Conservation (phyloP, 2,888 invertebrate genomes). For the Leptothorax acervorum region DNA sequence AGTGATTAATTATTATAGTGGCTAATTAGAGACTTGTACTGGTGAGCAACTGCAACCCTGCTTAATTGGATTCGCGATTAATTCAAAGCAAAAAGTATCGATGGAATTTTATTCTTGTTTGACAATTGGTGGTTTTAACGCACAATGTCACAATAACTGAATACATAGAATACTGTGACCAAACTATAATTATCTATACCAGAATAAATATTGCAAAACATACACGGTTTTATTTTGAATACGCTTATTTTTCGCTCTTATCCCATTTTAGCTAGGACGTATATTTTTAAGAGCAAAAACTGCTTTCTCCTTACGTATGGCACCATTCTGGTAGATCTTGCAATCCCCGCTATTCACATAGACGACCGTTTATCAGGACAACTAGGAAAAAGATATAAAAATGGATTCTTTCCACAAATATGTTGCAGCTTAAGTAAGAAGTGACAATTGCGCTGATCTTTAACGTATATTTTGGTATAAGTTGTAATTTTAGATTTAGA, state of each 20-base stretch:
- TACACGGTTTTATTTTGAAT: not conserved
- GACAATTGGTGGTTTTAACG: not conserved
- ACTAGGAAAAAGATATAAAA: not conserved
- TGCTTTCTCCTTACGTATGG: not conserved
- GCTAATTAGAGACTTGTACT: slow-evolving; percentile 34
- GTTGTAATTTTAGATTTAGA: not conserved
- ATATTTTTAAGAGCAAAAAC: slow-evolving; percentile 13
- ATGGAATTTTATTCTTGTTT: not conserved
- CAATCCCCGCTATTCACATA: not conserved
- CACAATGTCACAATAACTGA: not conserved
- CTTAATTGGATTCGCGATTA: slow-evolving; percentile 8
- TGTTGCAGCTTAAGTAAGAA: not conserved
- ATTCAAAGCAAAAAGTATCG: not conserved
- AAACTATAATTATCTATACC: not conserved
- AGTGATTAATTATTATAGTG: slow-evolving; percentile 39
- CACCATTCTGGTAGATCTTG: slow-evolving; percentile 2
- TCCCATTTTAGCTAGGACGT: not conserved
- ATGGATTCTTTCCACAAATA: not conserved
- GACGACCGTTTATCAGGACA: not conserved
- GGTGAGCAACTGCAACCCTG: not conserved
- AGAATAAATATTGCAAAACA: slow-evolving; percentile 33
- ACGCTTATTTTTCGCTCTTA: not conserved
- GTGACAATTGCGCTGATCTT: not conserved
- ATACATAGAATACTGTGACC: slow-evolving; percentile 8
- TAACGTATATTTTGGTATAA: not conserved